Evolutionary conservation across 2,888 invertebrate species (phyloP).

Genomic region (Loripinus fragilis): DNA sequence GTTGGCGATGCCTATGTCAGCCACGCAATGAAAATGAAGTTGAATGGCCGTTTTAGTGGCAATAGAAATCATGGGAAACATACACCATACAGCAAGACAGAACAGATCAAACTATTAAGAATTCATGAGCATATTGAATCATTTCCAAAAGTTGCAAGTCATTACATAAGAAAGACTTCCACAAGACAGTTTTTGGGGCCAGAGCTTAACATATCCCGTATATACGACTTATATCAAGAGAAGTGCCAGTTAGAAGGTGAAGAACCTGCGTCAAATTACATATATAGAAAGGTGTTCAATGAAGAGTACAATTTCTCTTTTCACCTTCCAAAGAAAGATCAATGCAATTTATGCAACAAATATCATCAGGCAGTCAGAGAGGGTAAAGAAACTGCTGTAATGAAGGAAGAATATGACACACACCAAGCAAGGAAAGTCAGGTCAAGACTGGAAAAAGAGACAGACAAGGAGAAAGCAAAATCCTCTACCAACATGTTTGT

Average conservation of each 20-base stretch:
- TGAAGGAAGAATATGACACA: slow-evolving; percentile 13
- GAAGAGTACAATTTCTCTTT: slow-evolving; percentile 38
- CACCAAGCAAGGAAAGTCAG: slow-evolving; percentile 29
- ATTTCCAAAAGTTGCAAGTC: too few relatives aligned
- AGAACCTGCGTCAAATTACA: neutral
- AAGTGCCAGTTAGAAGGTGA: neutral
- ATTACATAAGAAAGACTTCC: too few relatives aligned
- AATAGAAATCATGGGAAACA: too few relatives aligned
- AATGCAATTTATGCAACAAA: slow-evolving; percentile 39
- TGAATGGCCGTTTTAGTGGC: too few relatives aligned
- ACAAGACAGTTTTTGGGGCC: too few relatives aligned
- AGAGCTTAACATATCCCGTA: too few relatives aligned
- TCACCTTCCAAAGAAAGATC: slow-evolving; percentile 52
- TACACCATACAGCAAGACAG: too few relatives aligned
- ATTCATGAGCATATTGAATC: too few relatives aligned
- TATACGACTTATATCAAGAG: neutral
- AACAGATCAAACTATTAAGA: too few relatives aligned
- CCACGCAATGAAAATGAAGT: too few relatives aligned
- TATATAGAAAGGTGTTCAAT: neutral
- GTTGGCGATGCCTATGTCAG: too few relatives aligned
- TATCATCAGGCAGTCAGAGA: slow-evolving; percentile 24
- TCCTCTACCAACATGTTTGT: neutral
- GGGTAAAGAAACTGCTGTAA: slow-evolving; percentile 14
- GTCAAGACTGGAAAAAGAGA: slow-evolving; percentile 39
- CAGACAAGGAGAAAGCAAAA: slow-evolving; percentile 10